Evolutionary conservation across 2,797 vertebrate species (phyloP).

Genomic region (Phrynocephalus forsythii): DNA sequence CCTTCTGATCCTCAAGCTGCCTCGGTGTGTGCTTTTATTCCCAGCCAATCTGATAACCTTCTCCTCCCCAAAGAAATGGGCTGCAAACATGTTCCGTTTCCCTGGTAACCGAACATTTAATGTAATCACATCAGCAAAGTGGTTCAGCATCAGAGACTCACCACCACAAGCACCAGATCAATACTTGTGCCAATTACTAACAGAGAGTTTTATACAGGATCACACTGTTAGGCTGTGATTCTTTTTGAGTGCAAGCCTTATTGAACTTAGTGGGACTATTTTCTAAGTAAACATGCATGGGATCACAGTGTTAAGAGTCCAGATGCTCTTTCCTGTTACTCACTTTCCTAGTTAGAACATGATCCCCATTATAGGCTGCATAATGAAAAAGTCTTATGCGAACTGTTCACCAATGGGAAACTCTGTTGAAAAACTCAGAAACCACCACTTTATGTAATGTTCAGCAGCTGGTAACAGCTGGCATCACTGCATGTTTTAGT

Average conservation of each 20-base stretch:
- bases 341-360: neutral
- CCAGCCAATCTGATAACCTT: neutral
- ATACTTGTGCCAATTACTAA: neutral
- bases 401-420: neutral
- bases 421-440: neutral
- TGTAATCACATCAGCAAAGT: neutral
- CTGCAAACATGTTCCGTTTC: neutral
- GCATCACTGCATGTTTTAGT: conserved; percentile 6
- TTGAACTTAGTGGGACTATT: neutral
- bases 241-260: neutral
- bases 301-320: neutral
- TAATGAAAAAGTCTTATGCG: neutral
- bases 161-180: neutral
- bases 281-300: neutral
- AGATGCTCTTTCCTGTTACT: neutral
- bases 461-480: conserved; percentile 16
- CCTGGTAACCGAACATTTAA: neutral
- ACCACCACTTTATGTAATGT: neutral
- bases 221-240: neutral
- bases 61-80: neutral
- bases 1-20: neutral
- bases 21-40: neutral
- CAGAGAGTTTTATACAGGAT: neutral
- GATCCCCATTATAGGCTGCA: neutral
- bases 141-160: neutral